Evolutionary conservation across 2,888 invertebrate species (phyloP).

Genomic region (Theretra japonica): DNA sequence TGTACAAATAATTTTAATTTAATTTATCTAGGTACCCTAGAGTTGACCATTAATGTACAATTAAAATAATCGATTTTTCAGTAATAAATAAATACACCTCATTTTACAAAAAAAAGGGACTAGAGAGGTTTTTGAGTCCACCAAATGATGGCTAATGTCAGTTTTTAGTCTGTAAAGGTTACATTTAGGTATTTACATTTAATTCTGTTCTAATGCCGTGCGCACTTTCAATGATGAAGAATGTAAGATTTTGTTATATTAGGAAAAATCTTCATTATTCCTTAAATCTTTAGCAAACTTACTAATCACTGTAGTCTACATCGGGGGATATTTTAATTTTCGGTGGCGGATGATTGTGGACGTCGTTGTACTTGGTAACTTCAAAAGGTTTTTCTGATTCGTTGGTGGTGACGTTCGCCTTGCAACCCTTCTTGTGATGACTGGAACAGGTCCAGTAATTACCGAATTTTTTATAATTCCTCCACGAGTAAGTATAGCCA

Average conservation of each 20-base stretch:
- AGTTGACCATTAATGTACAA: too few species aligned
- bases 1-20: background rate
- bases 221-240: too few species aligned
- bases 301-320: slow-evolving; percentile 22
- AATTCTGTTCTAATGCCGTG: too few species aligned
- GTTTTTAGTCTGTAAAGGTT: too few species aligned
- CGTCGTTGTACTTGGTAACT: slow-evolving; percentile 49
- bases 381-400: slow-evolving; percentile 50
- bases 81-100: too few species aligned
- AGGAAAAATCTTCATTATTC: too few species aligned
- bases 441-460: slow-evolving; percentile 73
- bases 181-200: too few species aligned
- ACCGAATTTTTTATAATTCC: slow-evolving; percentile 59
- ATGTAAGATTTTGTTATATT: too few species aligned
- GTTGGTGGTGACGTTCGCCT: slow-evolving; percentile 61
- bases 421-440: slow-evolving; percentile 71
- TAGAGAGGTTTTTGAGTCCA: too few species aligned
- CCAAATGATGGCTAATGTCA: too few species aligned
- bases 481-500: slow-evolving; percentile 66
- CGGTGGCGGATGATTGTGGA: slow-evolving; percentile 62
- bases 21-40: too few species aligned
- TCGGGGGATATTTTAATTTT: slow-evolving; percentile 47
- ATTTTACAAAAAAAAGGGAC: background rate
- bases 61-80: too few species aligned
- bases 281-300: background rate